Evolutionary conservation across 1,140 invertebrate genomes (phyloP), one percentile per base, ranked within the genome.

Genomic region (Telenomus remus): DNA sequence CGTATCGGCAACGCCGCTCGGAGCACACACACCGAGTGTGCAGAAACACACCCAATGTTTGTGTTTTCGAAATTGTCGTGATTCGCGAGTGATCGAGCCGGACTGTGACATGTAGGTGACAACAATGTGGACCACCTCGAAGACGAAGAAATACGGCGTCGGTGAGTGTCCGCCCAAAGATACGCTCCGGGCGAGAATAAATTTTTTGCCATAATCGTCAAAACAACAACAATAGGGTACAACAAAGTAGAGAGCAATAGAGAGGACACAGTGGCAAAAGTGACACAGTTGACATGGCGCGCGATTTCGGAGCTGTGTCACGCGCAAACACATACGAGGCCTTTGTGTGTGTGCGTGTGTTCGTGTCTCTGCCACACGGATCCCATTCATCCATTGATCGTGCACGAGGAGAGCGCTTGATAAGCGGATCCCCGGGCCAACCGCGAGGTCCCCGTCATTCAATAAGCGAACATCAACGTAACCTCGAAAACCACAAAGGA

Each of bases 61-160:
- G 81, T 86, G 82, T 87, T 85, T 82, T 85, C 78, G 79, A 79
- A 79, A 76, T 79, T 77, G 53, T 79, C 72, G 76, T 81, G 81
- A 80, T 78, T 80, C 71, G 56, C 48, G 54, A 65, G 60, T 63
- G 55, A 46, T 59, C 56, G n/a, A 10, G 1, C 37, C 39, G 39
- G 56, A 60, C 16, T 64, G 70, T 42, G 56, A 66, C 53, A 70
- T 65, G 76, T 72, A 33, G 34, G 27, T 47, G 51, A 48, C 11
- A 43, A 78, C 80, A 74, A 92, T 92, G 91, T 91, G 91, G 91
- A 90, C 88, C 49, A 90, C 89, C 48, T 90, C 91, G 42, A 91
- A 91, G 80, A 90, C 87, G 27, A 91, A 90, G 69, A 92, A 91
- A 85, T 91, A 91, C 85, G 91, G 90, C 79, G 91, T 91, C 79